Conservation (phyloP, 2,797 vertebrate genomes). For the Poliocrania exsul region DNA sequence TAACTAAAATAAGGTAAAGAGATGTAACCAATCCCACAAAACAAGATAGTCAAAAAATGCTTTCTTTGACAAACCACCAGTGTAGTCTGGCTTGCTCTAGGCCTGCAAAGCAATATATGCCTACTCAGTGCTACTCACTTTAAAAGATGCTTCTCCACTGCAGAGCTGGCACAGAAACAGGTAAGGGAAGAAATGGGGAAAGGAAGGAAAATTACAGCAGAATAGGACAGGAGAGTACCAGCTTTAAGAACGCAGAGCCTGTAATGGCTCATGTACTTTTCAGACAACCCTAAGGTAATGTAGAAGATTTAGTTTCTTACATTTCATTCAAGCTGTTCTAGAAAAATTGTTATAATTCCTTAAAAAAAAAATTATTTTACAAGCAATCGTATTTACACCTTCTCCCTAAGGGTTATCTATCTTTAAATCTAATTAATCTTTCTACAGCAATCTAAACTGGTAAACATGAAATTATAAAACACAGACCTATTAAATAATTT, state of each 20-base stretch:
- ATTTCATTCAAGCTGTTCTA: background rate
- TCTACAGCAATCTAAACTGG: background rate
- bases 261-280: fast-evolving
- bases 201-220: background rate
- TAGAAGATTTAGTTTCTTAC: background rate
- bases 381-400: background rate
- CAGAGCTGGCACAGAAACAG: background rate
- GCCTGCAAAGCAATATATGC: background rate
- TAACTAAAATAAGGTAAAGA: background rate
- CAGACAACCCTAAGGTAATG: background rate
- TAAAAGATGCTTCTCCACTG: background rate
- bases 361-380: background rate
- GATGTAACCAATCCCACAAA: background rate
- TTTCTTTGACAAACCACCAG: background rate
- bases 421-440: background rate
- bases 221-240: background rate
- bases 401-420: background rate
- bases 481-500: background rate
- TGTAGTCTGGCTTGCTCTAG: background rate
- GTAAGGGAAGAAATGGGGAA: background rate
- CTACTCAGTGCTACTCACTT: background rate
- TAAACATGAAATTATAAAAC: background rate
- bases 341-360: background rate
- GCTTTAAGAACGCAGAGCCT: background rate
- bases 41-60: fast-evolving